These are phyloP conservation scores for Cotesia vestalis DNA, from an alignment of 1,140 invertebrate genomes.

Conservation along the genomic window DNA sequence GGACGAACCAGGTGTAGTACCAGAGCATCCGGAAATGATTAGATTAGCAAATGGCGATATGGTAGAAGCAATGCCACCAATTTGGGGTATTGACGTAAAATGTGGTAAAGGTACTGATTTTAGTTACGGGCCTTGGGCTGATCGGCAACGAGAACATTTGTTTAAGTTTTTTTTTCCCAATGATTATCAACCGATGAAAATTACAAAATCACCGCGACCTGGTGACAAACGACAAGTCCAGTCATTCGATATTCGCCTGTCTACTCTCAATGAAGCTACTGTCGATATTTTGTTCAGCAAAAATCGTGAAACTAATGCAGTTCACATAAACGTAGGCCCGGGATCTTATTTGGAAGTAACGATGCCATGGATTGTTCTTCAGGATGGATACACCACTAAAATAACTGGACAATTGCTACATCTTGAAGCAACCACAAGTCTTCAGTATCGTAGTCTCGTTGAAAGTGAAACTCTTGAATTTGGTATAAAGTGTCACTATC, in stretches of 20 bases:
- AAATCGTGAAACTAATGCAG: conserved; percentile 95
- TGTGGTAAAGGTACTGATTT: conserved; percentile 97
- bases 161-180: conserved; percentile 97
- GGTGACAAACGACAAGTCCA: conserved; percentile 89
- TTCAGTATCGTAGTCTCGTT: conserved; percentile 89
- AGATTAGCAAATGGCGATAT: conserved; percentile 92
- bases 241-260: conserved; percentile 91
- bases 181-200: conserved; percentile 80
- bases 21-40: conserved; percentile 89
- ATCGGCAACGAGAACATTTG: conserved; percentile 92
- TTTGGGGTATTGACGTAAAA: conserved; percentile 95
- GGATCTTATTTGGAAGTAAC: conserved; percentile 95
- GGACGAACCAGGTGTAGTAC: conserved; percentile 92
- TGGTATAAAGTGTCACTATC: conserved; percentile 86
- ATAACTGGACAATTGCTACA: conserved; percentile 92
- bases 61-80: conserved; percentile 88
- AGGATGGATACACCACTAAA: conserved; percentile 88
- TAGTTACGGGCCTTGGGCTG: conserved; percentile 98
- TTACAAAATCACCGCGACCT: conserved; percentile 80
- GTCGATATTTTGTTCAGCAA: conserved; percentile 96
- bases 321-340: conserved; percentile 92
- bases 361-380: conserved; percentile 90
- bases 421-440: conserved; percentile 92
- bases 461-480: conserved; percentile 96
- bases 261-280: conserved; percentile 89